Base-by-base conservation (phyloP, 92 coral and sea anemone species). In the Paramuricea clavata region DNA sequence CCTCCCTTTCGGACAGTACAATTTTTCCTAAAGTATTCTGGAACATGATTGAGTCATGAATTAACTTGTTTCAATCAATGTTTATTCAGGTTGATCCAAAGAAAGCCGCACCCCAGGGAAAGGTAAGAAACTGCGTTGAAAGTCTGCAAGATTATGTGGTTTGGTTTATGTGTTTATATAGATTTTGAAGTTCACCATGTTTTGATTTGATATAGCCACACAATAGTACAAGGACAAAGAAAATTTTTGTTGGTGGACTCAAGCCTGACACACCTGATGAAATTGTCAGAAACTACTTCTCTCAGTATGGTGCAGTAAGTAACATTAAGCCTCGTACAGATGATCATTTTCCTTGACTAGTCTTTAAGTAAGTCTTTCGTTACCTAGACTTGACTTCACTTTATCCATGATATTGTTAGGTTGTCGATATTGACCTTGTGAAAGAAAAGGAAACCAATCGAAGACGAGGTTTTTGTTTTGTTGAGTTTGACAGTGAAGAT, bases 241-340 rank as follows among this genome's bases (percentile, higher is more conserved):
- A 97, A 90, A 97, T 97, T 11, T 97, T 97, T 97, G 99, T 97
- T 83, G 99, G 99, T 76, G 99, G 99, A 41, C 87, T 97, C 25
- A 97, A 97, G 81, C 96, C 97, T 50, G 98, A 97, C 21, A 92
- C 96, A 23, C 90, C 98, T 31, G 98, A 94, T 72, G 94, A 93
- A 22, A 90, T 94, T 83, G 94, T 97, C 78, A 90, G 94, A 80
- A 95, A 97, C 4, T 97, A 94, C 81, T 97, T 97, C 90, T 74
- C 92, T 11, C 81, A 89, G 32, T 97, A 94, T 89, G 99, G 98
- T 84, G 91, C 92, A 12, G 99, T 97, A 81, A 91, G 98, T 91
- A 36, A 12, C n/a, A n/a, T n/a, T n/a, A n/a, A n/a, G n/a, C n/a
- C n/a, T n/a, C n/a, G n/a, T n/a, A n/a, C n/a, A n/a, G n/a, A n/a